A percentile compares a stretch with the other conserved stretches of the same genome.
These are phyloP conservation scores for Rhizoglyphus robini DNA, from an alignment of 1,140 invertebrate species.

Conservation along the genomic window DNA sequence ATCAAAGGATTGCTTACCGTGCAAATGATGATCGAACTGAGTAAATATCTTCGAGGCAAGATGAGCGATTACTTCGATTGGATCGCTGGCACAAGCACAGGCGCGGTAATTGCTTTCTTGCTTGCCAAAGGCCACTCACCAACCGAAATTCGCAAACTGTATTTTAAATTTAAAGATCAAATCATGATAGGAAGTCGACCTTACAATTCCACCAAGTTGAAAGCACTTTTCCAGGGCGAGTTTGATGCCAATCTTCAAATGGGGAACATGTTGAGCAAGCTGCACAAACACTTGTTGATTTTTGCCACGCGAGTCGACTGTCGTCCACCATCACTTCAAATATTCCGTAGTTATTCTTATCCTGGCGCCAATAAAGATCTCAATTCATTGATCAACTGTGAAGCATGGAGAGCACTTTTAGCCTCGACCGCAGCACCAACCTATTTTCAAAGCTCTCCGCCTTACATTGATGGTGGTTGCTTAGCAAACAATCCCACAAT, in stretches of 20 bases:
- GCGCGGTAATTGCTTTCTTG: conserved; percentile 79
- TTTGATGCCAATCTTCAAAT: too few species aligned
- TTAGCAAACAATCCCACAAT: conserved; percentile 93
- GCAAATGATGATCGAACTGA: conserved; percentile 70
- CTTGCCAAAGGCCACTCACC: too few species aligned
- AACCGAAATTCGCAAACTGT: conserved; percentile 60
- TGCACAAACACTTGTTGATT: conserved; percentile 59
- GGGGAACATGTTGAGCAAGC: conserved; percentile 70
- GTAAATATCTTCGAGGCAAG: conserved; percentile 41
- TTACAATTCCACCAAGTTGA: conserved; percentile 68
- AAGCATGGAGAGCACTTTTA: conserved; percentile 63
- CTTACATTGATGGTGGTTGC: conserved; percentile 85
- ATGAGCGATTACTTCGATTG: conserved; percentile 80
- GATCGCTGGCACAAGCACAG: conserved; percentile 92
- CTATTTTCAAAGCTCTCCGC: conserved; percentile 68
- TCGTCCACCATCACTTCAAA: conserved; percentile 78
- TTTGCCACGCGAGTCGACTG: conserved; percentile 76
- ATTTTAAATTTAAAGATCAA: conserved; percentile 80
- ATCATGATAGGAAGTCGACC: conserved; percentile 71
- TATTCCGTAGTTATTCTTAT: conserved; percentile 81
- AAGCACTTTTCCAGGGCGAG: conserved; percentile 69
- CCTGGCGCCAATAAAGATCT: conserved; percentile 50
- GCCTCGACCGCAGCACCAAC: conserved; percentile 89
- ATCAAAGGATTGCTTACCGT: conserved; percentile 77
- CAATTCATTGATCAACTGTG: too few species aligned